phyloP scores from a whole-genome alignment of 2,888 invertebrate species.

The Smittia sp. region DNA sequence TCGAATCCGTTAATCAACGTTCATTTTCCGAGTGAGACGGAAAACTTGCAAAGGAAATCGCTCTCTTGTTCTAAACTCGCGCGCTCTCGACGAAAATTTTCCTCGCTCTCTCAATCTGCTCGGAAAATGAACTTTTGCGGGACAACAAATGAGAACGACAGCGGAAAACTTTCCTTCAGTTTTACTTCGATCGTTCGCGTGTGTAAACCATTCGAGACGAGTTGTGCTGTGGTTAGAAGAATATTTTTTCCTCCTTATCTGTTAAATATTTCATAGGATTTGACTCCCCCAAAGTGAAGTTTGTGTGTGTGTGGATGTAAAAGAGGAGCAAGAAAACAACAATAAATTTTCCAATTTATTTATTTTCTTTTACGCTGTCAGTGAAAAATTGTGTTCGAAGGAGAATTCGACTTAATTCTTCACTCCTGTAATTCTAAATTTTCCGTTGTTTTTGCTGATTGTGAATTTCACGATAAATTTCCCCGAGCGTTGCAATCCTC shows the following conservation, averaged over 20 bases:
- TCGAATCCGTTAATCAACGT: too few species aligned
- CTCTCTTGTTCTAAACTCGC: slow-evolving; percentile 28
- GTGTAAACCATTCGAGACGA: slow-evolving; percentile 29
- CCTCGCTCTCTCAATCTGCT: not conserved
- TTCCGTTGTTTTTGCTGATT: slow-evolving; percentile 9
- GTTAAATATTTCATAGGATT: slow-evolving; percentile 21
- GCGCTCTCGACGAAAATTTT: too few species aligned
- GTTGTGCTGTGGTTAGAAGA: slow-evolving; percentile 33
- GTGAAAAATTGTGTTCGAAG: slow-evolving; percentile 10
- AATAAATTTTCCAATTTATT: slow-evolving; percentile 19
- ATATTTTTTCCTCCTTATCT: slow-evolving; percentile 4
- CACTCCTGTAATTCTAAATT: not conserved
- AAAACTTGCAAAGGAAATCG: not conserved
- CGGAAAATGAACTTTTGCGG: not conserved
- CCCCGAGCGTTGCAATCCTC: not conserved
- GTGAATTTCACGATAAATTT: not conserved
- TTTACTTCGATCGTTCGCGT: slow-evolving; percentile 34
- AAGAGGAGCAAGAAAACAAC: not conserved
- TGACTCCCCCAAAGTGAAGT: not conserved
- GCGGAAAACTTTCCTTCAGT: slow-evolving; percentile 24
- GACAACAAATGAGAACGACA: slow-evolving; percentile 3
- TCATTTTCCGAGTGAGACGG: too few species aligned
- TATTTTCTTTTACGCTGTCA: not conserved
- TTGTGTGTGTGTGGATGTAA: not conserved
- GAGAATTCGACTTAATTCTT: not conserved